phyloP scores from a whole-genome alignment of 1,140 invertebrate genomes.

The Palaemon carinicauda region DNA sequence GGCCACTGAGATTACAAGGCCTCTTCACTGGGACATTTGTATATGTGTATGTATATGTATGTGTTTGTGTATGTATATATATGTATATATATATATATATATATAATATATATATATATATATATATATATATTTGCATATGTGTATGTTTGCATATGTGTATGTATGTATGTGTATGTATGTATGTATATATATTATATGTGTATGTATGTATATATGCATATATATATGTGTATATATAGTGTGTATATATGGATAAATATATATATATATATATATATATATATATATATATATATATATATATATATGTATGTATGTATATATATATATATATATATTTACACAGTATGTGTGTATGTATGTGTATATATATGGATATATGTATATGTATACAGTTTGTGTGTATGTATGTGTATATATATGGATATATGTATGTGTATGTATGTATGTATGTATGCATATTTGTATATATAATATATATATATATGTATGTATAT shows the following conservation, averaged over 20 bases:
- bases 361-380: not conserved
- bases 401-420: not conserved
- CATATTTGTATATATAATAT: not conserved
- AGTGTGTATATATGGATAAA: not conserved
- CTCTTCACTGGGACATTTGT: too few species aligned
- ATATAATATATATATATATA: not conserved
- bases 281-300: not conserved
- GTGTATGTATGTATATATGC: not conserved
- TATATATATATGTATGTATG: not conserved
- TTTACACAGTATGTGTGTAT: not conserved
- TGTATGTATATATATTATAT: not conserved
- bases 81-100: too few species aligned
- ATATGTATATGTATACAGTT: not conserved
- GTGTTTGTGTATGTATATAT: too few species aligned
- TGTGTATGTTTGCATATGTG: not conserved
- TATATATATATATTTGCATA: not conserved
- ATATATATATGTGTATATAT: not conserved
- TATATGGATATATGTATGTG: not conserved
- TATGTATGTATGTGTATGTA: not conserved
- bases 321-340: not conserved
- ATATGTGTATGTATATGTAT: too few species aligned
- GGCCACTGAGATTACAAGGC: too few species aligned
- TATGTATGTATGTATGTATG: not conserved
- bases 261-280: not conserved
- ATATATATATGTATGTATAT: not conserved